Evolutionary conservation across 2,113 vertebrate species (phyloP).

Genomic region (Leucopsar rothschildi): DNA sequence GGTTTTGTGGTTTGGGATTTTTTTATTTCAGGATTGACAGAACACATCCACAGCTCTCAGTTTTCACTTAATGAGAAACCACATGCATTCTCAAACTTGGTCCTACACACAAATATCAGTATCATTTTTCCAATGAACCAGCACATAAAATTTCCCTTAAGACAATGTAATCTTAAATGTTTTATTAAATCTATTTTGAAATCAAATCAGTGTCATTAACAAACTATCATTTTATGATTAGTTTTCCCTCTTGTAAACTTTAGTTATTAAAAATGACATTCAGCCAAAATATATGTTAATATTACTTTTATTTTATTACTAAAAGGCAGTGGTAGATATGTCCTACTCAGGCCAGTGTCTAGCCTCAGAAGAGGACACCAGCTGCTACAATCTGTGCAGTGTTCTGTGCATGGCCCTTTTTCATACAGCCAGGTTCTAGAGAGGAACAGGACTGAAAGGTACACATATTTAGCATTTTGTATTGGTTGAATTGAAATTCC

Average conservation of each 20-base stretch:
- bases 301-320: background rate
- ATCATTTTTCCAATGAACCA: background rate
- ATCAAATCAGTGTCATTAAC: background rate
- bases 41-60: background rate
- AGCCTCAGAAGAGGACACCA: background rate
- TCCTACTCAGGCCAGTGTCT: background rate
- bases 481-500: background rate
- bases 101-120: background rate
- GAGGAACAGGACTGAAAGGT: background rate
- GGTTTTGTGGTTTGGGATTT: background rate
- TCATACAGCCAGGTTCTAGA: background rate
- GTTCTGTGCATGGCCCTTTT: background rate
- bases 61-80: background rate
- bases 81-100: background rate
- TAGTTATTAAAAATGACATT: background rate
- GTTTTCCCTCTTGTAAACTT: background rate
- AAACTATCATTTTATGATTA: background rate
- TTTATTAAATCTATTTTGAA: constrained; percentile 28
- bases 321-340: background rate
- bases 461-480: background rate
- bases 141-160: background rate
- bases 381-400: background rate
- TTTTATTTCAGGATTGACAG: background rate
- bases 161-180: background rate
- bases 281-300: background rate